Evolutionary conservation across 2,888 invertebrate species (phyloP), one percentile per base, ranked within the genome.

Genomic region (Theretra japonica): DNA sequence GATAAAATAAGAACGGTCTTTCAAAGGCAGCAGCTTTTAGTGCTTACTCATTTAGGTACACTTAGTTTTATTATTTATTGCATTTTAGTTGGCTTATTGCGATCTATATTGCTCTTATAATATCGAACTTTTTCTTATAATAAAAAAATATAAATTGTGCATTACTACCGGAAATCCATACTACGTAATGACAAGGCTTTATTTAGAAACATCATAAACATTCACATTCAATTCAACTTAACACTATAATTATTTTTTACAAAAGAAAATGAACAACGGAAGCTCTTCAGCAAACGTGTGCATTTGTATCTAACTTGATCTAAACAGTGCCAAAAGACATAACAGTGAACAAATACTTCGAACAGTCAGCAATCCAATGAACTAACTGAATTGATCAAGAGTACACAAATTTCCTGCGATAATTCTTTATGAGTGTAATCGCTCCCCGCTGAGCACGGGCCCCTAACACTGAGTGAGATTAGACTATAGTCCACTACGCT

Each of bases 21-120:
- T n/a, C 19, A n/a, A n/a, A 53, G 41, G 41, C 48, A 41, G 4
- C 23, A 7, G 41, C 41, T 41, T 65, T 62, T 23, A 65, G 73
- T 75, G 78, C 75, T 79, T 75, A 48, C 23, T 41, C 62, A 41
- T 41, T 76, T 21, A 62, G 33, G 17, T 48, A 65, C 11, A 48
- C 65, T 41, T 48, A 23, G 17, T 48, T 48, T 41, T 41, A 15
- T n/a, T n/a, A 21, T 41, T 65, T 23, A 23, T 17, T 65, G 7
- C n/a, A 41, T 21, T 62, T 65, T 23, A 1, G 23, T 65, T 65
- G 11, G 21, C 62, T 41, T 65, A 15, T 65, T 23, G 23, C 21
- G 17, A 60, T 60, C 5, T 19, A 1, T 53, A n/a, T n/a, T 15
- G 15, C 41, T 15, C 4, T 5, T 15, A n/a, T n/a, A 53, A n/a